A percentile compares a stretch with the other conserved stretches of the same genome.
These are phyloP conservation scores for Zaprionus bogoriensis DNA, from an alignment of 2,888 invertebrate genomes.

Conservation along the genomic window DNA sequence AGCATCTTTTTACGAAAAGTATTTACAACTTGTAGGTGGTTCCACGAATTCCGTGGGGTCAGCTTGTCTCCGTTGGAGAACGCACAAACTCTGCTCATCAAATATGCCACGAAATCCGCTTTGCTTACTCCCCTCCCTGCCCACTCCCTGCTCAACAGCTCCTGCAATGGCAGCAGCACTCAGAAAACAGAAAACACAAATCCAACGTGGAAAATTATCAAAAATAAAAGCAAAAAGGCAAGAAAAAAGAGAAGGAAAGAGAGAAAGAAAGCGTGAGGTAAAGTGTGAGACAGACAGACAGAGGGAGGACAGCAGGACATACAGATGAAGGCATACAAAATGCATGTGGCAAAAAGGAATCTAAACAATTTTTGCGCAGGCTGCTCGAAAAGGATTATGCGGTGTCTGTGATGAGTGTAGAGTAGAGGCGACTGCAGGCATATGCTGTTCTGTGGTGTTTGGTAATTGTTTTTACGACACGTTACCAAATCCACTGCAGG, in stretches of 20 bases:
- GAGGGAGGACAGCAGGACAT: constrained; percentile 7
- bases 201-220: constrained; percentile 67
- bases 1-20: constrained; percentile 13
- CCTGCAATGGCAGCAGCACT: constrained; percentile 17
- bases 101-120: constrained; percentile 66
- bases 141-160: too few relatives aligned
- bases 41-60: constrained; percentile 34
- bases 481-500: constrained; percentile 19
- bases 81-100: constrained; percentile 58
- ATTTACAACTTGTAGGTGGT: constrained; percentile 18
- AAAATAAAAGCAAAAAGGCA: constrained; percentile 50
- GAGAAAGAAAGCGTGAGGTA: not conserved
- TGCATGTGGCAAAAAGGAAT: constrained; percentile 50
- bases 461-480: constrained; percentile 65
- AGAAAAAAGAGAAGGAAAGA: not conserved
- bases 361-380: constrained; percentile 65
- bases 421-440: constrained; percentile 2
- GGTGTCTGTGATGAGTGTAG: constrained; percentile 14
- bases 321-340: constrained; percentile 39
- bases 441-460: constrained; percentile 37
- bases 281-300: not conserved
- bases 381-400: constrained; percentile 60
- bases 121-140: constrained; percentile 22
- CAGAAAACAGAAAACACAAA: constrained; percentile 36
- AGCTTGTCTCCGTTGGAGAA: constrained; percentile 13